Conservation (phyloP, 2,113 vertebrate genomes). For the Hemiscyllium ocellatum region DNA sequence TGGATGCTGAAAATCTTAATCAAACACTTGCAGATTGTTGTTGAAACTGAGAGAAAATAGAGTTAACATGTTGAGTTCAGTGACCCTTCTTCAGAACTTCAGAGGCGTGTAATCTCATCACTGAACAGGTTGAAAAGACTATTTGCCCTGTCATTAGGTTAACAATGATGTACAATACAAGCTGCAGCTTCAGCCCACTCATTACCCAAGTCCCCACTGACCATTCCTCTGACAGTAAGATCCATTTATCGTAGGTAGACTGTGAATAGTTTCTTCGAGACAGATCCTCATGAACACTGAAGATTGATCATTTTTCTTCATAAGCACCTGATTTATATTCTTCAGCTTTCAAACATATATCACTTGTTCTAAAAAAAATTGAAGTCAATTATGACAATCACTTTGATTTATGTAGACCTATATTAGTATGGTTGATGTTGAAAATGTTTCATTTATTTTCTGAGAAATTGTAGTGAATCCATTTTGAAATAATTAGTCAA, state of each 20-base stretch:
- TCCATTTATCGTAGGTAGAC: neutral
- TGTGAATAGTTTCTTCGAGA: neutral
- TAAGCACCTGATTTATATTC: neutral
- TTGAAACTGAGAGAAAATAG: too few species aligned
- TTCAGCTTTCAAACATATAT: neutral
- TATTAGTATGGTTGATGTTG: neutral
- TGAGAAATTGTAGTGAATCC: neutral
- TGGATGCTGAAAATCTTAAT: too few species aligned
- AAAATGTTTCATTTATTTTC: neutral
- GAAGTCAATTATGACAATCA: neutral
- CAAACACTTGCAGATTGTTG: too few species aligned
- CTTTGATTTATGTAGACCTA: neutral
- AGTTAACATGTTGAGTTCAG: too few species aligned
- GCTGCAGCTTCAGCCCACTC: neutral
- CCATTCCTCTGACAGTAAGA: neutral
- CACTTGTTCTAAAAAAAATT: neutral
- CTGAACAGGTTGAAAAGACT: too few species aligned
- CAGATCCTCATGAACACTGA: too few species aligned
- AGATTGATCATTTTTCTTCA: neutral
- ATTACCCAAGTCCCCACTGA: neutral
- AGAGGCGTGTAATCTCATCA: too few species aligned
- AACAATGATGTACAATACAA: neutral
- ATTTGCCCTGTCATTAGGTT: neutral
- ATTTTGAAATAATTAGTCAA: too few species aligned
- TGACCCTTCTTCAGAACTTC: too few species aligned